Base-by-base conservation (phyloP, 1,140 invertebrate species). In the Eupristina koningsbergeri region DNA sequence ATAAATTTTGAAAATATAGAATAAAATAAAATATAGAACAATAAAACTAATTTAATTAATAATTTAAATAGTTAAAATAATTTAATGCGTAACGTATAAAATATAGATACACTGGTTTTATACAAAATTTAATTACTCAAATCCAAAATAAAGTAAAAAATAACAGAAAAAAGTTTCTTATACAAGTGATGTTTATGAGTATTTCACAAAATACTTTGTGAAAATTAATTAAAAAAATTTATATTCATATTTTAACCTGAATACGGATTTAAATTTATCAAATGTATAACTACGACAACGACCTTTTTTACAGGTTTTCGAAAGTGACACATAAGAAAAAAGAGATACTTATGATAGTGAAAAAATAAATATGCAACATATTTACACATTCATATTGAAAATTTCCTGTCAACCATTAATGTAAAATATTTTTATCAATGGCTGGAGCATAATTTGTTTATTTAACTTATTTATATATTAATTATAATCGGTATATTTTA, bases 311-410 rank as follows among this genome's bases (percentile, higher is more conserved):
- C n/a, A 29, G 19, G 41, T 41, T 83, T 77, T 83, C n/a, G 63
- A 83, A 82, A 83, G 74, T 58, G 63, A 76, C 61, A 41, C 36
- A 74, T 29, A 75, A 64, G n/a, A n/a, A 29, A 81, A 81, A 81
- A 75, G 41, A 41, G 41, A 31, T 29, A 75, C 50, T 75, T 45
- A 53, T 22, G 31, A 31, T 1, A 39, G 29, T 61, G 71, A 26
- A 73, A 73, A 34, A 22, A 73, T 50, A 73, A 73, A 34, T 26
- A 73, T 50, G 11, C 6, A n/a, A 41, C 1, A 36, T 58, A 78
- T 78, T 39, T 41, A 76, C 39, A 17, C 13, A 19, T 41, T 22
- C n/a, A n/a, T n/a, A n/a, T n/a, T n/a, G n/a, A n/a, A n/a, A n/a
- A n/a, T n/a, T n/a, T n/a, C 31, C 13, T 45, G 19, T 73, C 36